phyloP scores from a whole-genome alignment of 2,888 invertebrate species.

The Stenodera caucasica region DNA sequence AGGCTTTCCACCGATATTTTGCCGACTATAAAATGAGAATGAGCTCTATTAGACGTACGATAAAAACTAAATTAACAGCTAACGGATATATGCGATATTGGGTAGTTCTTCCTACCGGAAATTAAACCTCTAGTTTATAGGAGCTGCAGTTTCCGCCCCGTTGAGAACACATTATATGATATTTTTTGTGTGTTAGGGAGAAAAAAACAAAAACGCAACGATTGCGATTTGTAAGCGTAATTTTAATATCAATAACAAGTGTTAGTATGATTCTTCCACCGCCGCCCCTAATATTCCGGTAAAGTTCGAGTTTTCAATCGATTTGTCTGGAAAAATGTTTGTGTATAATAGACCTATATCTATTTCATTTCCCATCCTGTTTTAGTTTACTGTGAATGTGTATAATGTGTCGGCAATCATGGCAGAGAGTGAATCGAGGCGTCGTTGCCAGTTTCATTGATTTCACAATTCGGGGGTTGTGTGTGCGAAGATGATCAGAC shows the following conservation, averaged over 20 bases:
- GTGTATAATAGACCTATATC: not conserved
- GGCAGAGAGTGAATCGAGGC: conserved; percentile 7
- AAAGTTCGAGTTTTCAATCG: conserved; percentile 3
- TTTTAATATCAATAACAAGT: not conserved
- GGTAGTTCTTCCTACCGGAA: conserved; percentile 1
- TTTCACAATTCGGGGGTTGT: not conserved
- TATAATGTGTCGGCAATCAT: not conserved
- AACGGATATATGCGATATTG: conserved; percentile 7
- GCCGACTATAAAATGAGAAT: no score
- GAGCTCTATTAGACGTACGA: not conserved
- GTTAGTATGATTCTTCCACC: not conserved
- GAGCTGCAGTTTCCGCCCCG: not conserved
- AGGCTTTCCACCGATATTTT: no score
- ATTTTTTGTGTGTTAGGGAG: not conserved
- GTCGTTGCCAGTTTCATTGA: conserved; percentile 7
- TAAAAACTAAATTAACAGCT: conserved; percentile 4
- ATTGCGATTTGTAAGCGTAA: not conserved
- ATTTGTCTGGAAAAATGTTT: not conserved
- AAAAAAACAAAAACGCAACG: no score
- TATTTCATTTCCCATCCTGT: not conserved
- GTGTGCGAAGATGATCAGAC: not conserved
- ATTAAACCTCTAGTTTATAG: not conserved
- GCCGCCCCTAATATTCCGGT: not conserved
- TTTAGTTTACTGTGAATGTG: not conserved
- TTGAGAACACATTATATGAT: not conserved